Evolutionary conservation across 2,888 invertebrate species (phyloP).

Genomic region (Subacronicta megacephala): DNA sequence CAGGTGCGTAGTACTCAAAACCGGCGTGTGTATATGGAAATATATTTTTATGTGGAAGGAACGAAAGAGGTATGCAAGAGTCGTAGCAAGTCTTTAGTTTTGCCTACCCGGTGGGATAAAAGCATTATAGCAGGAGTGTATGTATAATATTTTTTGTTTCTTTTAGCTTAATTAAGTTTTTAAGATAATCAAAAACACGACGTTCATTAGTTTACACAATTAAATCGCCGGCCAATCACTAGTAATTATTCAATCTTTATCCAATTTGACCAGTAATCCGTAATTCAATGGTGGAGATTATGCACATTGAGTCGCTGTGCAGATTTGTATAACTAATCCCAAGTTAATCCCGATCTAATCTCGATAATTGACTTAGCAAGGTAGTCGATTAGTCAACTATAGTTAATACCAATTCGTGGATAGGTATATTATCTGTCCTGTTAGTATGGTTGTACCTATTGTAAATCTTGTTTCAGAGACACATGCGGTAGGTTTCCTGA

Average conservation of each 20-base stretch:
- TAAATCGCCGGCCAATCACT: conserved; percentile 13
- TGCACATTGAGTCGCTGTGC: conserved; percentile 21
- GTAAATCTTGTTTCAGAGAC: not conserved
- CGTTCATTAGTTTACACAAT: conserved; percentile 14
- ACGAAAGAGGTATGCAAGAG: no score
- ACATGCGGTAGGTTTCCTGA: no score
- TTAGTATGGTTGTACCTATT: not conserved
- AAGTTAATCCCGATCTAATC: conserved; percentile 52
- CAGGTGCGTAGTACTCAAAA: no score
- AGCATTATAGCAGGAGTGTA: no score
- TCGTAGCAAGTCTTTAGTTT: no score
- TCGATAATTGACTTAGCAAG: conserved; percentile 52
- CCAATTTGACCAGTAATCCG: conserved; percentile 48
- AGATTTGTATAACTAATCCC: conserved; percentile 50
- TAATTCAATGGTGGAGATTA: conserved; percentile 56
- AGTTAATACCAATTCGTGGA: conserved; percentile 14
- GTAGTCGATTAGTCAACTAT: conserved; percentile 43
- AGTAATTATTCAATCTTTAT: conserved; percentile 41
- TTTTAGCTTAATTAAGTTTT: no score
- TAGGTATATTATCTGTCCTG: not conserved
- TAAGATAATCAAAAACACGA: no score
- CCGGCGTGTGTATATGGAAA: no score
- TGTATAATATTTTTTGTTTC: no score
- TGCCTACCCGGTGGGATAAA: no score
- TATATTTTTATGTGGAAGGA: no score